phyloP scores from a whole-genome alignment of 1,140 invertebrate genomes.

The Calephelis nemesis region DNA sequence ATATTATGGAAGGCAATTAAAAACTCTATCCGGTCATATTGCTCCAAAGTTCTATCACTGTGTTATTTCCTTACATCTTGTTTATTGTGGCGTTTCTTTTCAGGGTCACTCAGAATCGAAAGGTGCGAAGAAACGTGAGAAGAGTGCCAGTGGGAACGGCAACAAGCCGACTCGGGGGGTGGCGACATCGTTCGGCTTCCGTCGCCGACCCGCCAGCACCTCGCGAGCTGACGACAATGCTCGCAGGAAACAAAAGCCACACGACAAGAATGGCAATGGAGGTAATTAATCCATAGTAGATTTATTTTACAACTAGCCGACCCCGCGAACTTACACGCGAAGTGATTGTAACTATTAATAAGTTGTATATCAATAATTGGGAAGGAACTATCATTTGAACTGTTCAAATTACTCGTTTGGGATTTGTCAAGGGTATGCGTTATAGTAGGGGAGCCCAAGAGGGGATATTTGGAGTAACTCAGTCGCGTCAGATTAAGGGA shows the following conservation, averaged over 20 bases:
- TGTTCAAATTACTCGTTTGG: no score
- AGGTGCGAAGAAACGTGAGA: constrained; percentile 79
- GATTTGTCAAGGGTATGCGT: no score
- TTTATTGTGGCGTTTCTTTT: not conserved
- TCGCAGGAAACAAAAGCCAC: constrained; percentile 54
- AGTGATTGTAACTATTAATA: no score
- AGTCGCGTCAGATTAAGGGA: no score
- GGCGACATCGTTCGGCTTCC: constrained; percentile 85
- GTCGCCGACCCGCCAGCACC: constrained; percentile 79
- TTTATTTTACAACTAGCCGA: no score
- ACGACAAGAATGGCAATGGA: constrained; percentile 77
- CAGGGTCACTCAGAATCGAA: constrained; percentile 80
- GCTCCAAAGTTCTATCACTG: not conserved
- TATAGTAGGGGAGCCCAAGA: no score
- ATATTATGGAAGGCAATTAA: no score
- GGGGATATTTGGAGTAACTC: no score
- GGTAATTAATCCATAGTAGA: constrained; percentile 43
- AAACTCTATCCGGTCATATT: no score
- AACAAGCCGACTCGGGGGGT: constrained; percentile 80
- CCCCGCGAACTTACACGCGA: no score
- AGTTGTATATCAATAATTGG: no score
- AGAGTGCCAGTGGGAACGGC: constrained; percentile 65
- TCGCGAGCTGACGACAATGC: constrained; percentile 75
- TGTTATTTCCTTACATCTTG: not conserved
- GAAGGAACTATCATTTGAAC: no score